Evolutionary conservation across 2,888 invertebrate genomes (phyloP).

Genomic region (Torymus texanus): DNA sequence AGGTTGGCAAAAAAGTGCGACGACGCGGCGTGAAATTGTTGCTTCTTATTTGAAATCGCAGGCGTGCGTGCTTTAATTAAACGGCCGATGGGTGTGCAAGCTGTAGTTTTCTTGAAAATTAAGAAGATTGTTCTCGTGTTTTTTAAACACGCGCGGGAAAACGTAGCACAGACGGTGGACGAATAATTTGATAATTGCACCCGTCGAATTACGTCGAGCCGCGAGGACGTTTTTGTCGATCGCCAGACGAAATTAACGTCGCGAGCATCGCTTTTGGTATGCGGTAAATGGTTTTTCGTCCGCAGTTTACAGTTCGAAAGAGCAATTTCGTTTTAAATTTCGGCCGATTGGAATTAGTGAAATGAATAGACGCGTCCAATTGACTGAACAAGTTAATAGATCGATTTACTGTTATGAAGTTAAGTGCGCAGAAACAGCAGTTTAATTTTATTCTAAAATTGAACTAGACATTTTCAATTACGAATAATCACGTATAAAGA

Average conservation of each 20-base stretch:
- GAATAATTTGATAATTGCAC: conserved; percentile 40
- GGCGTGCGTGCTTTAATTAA: conserved; percentile 52
- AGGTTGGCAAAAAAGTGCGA: conserved; percentile 43
- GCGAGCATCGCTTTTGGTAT: too few relatives aligned
- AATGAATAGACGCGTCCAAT: too few relatives aligned
- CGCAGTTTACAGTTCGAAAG: too few relatives aligned
- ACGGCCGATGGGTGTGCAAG: conserved; percentile 19
- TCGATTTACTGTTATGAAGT: too few relatives aligned
- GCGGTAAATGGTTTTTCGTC: too few relatives aligned
- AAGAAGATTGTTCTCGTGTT: conserved; percentile 37
- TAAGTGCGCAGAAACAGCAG: neutral
- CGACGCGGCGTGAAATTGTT: conserved; percentile 53
- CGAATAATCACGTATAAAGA: too few relatives aligned
- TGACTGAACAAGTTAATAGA: too few relatives aligned
- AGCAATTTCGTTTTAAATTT: too few relatives aligned
- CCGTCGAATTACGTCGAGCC: neutral
- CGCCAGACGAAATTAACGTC: too few relatives aligned
- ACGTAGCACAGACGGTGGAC: neutral
- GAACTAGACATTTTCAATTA: too few relatives aligned
- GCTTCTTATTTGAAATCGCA: conserved; percentile 50
- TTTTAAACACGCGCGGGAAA: neutral
- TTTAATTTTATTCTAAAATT: neutral
- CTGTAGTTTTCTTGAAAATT: conserved; percentile 40
- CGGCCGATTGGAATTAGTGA: too few relatives aligned
- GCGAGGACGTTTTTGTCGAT: neutral